Conservation (phyloP, 92 coral and sea anemone species). For the Porites rus region DNA sequence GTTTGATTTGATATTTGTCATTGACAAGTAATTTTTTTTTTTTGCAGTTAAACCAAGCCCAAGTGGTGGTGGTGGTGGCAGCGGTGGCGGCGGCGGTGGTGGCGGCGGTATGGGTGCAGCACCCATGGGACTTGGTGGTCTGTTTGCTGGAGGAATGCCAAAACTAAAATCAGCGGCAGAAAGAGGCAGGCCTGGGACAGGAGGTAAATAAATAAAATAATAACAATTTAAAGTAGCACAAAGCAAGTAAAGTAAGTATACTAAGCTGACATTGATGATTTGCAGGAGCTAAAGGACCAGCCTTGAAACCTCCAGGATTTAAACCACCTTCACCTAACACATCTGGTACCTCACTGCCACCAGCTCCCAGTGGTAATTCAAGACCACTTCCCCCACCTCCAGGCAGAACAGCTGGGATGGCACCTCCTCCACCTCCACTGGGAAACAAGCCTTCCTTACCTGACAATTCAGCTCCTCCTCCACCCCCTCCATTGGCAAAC, state of each 20-base stretch:
- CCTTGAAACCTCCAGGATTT: conserved; percentile 90
- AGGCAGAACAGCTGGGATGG: conserved; percentile 60
- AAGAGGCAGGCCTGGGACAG: conserved; percentile 80
- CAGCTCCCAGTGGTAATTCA: conserved; percentile 64
- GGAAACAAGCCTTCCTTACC: conserved; percentile 50
- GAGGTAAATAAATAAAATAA: conserved; percentile 41
- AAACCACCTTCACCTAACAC: conserved; percentile 75
- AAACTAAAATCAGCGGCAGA: conserved; percentile 86
- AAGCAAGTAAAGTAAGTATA: too few species aligned
- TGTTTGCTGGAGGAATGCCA: conserved; percentile 99
- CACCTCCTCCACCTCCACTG: conserved; percentile 78
- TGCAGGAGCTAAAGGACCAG: conserved; percentile 76
- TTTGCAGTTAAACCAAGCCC: conserved; percentile 50
- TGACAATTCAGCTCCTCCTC: conserved; percentile 61
- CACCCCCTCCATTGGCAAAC: conserved; percentile 73
- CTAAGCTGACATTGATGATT: neutral
- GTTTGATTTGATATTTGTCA: too few species aligned
- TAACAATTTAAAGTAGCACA: too few species aligned
- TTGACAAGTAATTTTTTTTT: neutral
- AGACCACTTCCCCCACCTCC: conserved; percentile 91
- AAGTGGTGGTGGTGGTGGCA: conserved; percentile 58
- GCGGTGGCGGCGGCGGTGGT: conserved; percentile 67
- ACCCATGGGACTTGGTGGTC: conserved; percentile 79
- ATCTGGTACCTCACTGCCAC: conserved; percentile 35
- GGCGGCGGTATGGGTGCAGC: conserved; percentile 79